Evolutionary conservation across 2,888 invertebrate species (phyloP).

Genomic region (Desoria tigrina): DNA sequence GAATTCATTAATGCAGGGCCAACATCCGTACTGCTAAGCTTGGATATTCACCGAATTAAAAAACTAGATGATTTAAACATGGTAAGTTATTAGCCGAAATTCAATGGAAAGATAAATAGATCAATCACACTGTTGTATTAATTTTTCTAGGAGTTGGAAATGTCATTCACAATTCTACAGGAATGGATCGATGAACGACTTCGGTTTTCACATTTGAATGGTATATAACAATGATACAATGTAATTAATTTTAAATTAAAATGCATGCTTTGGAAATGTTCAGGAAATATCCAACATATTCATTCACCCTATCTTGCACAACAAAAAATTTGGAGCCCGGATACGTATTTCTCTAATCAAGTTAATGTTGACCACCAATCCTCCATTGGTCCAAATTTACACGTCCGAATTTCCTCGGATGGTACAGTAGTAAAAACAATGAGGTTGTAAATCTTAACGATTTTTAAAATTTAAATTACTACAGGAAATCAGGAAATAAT

Average conservation of each 20-base stretch:
- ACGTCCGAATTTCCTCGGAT: not conserved
- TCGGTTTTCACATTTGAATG: not conserved
- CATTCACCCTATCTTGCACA: not conserved
- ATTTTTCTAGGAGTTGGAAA: not conserved
- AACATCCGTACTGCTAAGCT: not conserved
- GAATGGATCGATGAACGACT: constrained; percentile 7
- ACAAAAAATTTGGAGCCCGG: not conserved
- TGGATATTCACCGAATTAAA: not conserved
- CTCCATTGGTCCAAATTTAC: not conserved
- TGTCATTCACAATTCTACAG: not conserved
- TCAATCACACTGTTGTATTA: not conserved
- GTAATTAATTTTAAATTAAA: constrained; percentile 5
- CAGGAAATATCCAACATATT: not conserved
- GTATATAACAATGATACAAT: not conserved
- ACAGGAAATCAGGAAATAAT: not conserved
- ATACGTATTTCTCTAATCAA: not conserved
- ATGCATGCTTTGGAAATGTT: too few species aligned
- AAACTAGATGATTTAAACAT: not conserved
- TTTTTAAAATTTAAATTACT: too few species aligned
- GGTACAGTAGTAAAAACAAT: not conserved
- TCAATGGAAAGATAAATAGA: not conserved
- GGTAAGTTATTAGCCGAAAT: not conserved
- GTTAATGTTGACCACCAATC: too few species aligned
- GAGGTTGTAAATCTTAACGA: constrained; percentile 1
- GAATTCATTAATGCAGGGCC: too few species aligned